Evolutionary conservation across 2,888 invertebrate genomes (phyloP), one percentile per base, ranked within the genome.

Genomic region (Drosophila vallismaia): DNA sequence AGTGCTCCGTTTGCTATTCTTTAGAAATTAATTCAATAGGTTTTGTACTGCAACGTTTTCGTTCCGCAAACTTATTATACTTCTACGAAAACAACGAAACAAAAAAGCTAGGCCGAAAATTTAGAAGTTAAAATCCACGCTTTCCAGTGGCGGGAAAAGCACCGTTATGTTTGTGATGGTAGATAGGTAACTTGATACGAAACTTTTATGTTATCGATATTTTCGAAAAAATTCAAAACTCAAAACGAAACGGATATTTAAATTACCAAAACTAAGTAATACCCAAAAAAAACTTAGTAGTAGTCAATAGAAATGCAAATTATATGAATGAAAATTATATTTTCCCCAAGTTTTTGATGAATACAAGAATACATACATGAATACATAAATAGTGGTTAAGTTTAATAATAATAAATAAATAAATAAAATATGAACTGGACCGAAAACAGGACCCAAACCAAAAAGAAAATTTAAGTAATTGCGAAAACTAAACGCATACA

Each of bases 21-120:
- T 54, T 19, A 19, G 42, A 2, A 67, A 40, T 9, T 42, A 67
- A 12, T 85, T 79, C 7, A 81, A 74, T 3, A 88, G 51, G 24
- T 85, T 87, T 45, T 89, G 89, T 0, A 75, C 51, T 3, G 91
- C 90, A 67, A 91, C 90, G 62, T 89, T 91, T 71, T 91, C 90
- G 70, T 91, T 91, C 50, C 88, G 80, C 36, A 91, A 59, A 60
- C 88, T 90, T 91, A 90, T 91, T 14, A 14, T 54, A 5, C 8
- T 6, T 36, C 2, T 36, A n/a, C n/a, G 36, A n/a, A n/a, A 33
- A 4, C 33, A 48, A 10, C 49, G 26, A 19, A 52, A 57, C 19
- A 33, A 14, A 26, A 6, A 48, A 28, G 3, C 49, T 8, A 36
- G 14, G 3, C 33, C 28, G 9, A 31, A 29, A 24, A 31, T 31